These are phyloP conservation scores for Pseudomyrmex pallidus DNA, from an alignment of 1,140 invertebrate genomes.

Conservation along the genomic window DNA sequence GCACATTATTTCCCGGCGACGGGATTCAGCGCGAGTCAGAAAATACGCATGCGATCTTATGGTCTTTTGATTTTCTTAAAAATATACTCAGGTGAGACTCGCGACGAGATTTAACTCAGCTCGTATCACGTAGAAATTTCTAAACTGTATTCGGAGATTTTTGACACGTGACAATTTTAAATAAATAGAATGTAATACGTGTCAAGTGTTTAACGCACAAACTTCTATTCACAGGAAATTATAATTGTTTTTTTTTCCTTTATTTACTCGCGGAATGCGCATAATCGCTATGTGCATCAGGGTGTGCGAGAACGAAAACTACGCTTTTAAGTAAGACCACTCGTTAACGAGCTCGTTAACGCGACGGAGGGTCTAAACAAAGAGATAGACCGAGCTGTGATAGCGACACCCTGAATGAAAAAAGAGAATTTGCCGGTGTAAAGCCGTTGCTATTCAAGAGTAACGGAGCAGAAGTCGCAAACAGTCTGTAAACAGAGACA, in stretches of 20 bases:
- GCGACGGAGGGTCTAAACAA: constrained; percentile 23
- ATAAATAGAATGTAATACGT: too few relatives aligned
- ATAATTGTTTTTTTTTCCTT: constrained; percentile 16
- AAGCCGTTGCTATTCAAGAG: constrained; percentile 7
- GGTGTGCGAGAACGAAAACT: constrained; percentile 6
- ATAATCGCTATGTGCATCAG: constrained; percentile 24
- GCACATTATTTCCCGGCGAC: constrained; percentile 28
- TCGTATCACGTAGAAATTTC: too few relatives aligned
- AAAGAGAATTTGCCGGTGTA: background rate
- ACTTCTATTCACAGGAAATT: background rate
- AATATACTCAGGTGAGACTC: too few relatives aligned
- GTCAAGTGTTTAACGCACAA: too few relatives aligned
- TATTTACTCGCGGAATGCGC: background rate
- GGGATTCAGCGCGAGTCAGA: background rate
- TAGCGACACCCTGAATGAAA: constrained; percentile 20
- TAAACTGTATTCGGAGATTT: too few relatives aligned
- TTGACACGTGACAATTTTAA: too few relatives aligned
- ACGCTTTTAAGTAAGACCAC: constrained; percentile 43
- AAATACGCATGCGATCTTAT: too few relatives aligned
- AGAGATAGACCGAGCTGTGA: constrained; percentile 34
- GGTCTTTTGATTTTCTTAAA: too few relatives aligned
- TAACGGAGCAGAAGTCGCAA: constrained; percentile 29
- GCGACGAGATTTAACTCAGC: too few relatives aligned
- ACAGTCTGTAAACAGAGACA: constrained; percentile 6
- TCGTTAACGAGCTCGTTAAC: constrained; percentile 54